Conservation (phyloP, 2,113 vertebrate species). For the Tyto alba region DNA sequence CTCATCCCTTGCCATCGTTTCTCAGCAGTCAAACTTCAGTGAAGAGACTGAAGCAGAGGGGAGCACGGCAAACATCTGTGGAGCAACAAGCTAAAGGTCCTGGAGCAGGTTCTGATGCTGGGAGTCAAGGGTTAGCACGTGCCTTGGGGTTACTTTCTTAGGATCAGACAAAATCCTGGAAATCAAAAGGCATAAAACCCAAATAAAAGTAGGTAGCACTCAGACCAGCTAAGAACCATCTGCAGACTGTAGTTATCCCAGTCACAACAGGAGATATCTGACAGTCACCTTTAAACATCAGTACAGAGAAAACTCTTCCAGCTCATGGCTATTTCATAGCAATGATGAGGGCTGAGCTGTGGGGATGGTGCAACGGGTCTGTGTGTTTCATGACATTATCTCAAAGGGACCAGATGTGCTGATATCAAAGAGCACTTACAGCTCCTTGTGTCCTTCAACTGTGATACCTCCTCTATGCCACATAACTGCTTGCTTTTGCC, state of each 20-base stretch:
- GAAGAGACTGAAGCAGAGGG: background rate
- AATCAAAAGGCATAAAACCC: background rate
- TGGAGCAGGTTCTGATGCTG: background rate
- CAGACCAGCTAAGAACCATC: background rate
- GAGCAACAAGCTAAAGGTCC: background rate
- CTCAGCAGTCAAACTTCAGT: background rate
- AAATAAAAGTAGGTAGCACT: background rate
- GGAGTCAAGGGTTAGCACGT: background rate
- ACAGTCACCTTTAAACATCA: background rate
- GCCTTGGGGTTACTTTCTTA: background rate
- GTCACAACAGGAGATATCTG: background rate
- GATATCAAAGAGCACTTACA: background rate
- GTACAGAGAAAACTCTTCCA: background rate
- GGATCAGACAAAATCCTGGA: background rate
- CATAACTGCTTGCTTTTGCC: background rate
- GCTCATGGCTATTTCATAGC: background rate
- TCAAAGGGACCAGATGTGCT: background rate
- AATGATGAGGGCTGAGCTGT: background rate
- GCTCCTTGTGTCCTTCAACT: background rate
- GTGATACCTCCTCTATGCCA: background rate
- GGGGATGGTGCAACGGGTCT: background rate
- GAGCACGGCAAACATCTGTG: background rate
- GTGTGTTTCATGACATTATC: background rate
- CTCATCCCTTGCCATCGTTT: background rate
- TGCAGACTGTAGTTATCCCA: fast-evolving